These are phyloP conservation scores for Ochropacha duplaris DNA, from an alignment of 2,888 invertebrate genomes.

Conservation along the genomic window DNA sequence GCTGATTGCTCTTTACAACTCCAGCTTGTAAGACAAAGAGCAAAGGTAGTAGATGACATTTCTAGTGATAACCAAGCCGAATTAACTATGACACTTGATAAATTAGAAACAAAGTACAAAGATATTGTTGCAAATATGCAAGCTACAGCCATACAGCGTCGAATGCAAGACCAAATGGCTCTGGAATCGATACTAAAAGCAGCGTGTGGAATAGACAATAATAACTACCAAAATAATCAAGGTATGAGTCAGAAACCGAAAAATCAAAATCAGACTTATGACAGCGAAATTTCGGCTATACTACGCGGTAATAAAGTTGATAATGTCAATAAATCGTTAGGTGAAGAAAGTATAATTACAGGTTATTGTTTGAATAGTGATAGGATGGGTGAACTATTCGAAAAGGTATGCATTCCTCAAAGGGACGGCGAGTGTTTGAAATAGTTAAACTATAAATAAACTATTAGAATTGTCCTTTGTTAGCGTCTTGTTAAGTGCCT, in stretches of 20 bases:
- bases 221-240: constrained; percentile 39
- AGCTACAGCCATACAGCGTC: constrained; percentile 68
- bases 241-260: constrained; percentile 6
- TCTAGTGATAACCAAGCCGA: constrained; percentile 63
- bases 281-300: constrained; percentile 48
- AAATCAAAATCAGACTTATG: constrained; percentile 47
- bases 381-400: constrained; percentile 63
- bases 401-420: constrained; percentile 68
- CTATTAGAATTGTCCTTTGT: constrained; percentile 19
- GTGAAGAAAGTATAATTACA: constrained; percentile 46
- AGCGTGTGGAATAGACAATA: constrained; percentile 48
- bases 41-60: constrained; percentile 61
- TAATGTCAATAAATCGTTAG: constrained; percentile 52
- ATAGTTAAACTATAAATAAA: constrained; percentile 26
- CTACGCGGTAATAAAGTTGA: constrained; percentile 49
- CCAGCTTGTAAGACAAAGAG: constrained; percentile 63
- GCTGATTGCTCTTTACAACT: constrained; percentile 66
- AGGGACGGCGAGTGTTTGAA: constrained; percentile 50
- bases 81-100: constrained; percentile 54
- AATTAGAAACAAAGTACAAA: constrained; percentile 70
- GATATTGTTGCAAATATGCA: constrained; percentile 72
- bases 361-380: constrained; percentile 64
- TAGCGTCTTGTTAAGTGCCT: background rate
- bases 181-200: constrained; percentile 66
- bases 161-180: constrained; percentile 68